Evolutionary conservation across 2,797 vertebrate genomes (phyloP).

Genomic region (Lacerta viridis): DNA sequence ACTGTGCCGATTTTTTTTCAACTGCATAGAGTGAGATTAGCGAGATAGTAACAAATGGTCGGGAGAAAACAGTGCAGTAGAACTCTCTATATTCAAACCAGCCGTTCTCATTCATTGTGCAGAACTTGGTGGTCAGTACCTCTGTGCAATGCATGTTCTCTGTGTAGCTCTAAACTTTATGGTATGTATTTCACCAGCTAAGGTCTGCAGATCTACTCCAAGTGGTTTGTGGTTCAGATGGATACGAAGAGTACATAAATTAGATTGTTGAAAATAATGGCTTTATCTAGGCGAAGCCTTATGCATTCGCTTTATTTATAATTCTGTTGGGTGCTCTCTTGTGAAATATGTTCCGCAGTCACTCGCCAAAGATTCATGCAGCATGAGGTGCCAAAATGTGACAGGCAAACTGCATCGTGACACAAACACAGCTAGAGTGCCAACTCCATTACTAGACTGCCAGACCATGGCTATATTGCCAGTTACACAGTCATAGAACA

Average conservation of each 20-base stretch:
- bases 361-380: background rate
- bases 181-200: background rate
- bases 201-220: background rate
- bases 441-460: background rate
- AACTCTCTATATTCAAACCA: background rate
- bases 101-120: background rate
- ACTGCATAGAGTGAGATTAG: background rate
- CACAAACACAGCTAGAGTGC: background rate
- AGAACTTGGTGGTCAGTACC: background rate
- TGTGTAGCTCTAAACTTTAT: background rate
- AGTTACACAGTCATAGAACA: background rate
- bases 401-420: background rate
- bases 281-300: background rate
- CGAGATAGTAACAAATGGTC: slow-evolving; percentile 5
- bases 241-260: background rate
- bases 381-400: background rate
- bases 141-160: background rate
- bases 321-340: background rate
- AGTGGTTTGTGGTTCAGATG: background rate
- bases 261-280: background rate
- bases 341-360: background rate
- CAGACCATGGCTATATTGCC: background rate
- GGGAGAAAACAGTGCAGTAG: background rate
- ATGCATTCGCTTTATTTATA: background rate
- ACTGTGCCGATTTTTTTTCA: slow-evolving; percentile 12